phyloP scores from a whole-genome alignment of 2,113 vertebrate genomes.

The Pandion haliaetus region DNA sequence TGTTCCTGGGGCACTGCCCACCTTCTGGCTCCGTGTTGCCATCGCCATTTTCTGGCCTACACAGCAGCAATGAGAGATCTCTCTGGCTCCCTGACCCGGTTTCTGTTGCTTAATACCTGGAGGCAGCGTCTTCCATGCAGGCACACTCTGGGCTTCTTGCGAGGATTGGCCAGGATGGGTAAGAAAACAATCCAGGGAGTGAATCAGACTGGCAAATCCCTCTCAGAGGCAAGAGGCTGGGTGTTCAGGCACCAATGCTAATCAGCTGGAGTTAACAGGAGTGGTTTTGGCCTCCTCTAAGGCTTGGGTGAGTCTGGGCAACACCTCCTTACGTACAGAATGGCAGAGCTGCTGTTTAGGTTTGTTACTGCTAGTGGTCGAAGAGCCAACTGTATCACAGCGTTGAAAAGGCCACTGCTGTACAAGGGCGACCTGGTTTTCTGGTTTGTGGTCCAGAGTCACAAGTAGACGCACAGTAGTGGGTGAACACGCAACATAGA shows the following conservation, averaged over 20 bases:
- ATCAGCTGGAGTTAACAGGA: background rate
- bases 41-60: background rate
- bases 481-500: background rate
- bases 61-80: background rate
- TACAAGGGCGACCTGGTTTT: background rate
- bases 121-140: background rate
- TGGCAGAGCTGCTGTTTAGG: background rate
- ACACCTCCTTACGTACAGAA: background rate
- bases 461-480: background rate
- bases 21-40: background rate
- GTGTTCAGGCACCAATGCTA: background rate
- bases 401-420: background rate
- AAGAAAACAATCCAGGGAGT: background rate
- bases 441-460: background rate
- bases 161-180: background rate
- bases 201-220: background rate
- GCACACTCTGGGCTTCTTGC: background rate
- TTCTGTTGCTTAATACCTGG: background rate
- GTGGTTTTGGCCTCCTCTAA: background rate
- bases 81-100: background rate
- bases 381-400: background rate
- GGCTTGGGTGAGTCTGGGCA: background rate
- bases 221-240: background rate
- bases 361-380: background rate
- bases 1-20: background rate